phyloP scores from a whole-genome alignment of 2,888 invertebrate species.

The Drosophila falleni region DNA sequence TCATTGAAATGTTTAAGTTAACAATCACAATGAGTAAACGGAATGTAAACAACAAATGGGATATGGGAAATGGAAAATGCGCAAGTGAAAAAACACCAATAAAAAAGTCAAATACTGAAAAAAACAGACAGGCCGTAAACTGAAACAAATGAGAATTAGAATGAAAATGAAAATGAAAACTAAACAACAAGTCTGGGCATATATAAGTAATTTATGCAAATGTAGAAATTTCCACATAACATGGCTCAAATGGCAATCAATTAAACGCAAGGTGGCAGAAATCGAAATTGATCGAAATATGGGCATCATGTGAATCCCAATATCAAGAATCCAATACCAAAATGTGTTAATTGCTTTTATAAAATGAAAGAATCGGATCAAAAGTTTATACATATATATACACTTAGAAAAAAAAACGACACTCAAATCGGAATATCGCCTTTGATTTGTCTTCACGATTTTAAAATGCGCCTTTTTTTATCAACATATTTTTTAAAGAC shows the following conservation, averaged over 20 bases:
- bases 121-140: constrained; percentile 44
- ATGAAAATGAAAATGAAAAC: background rate
- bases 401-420: too few relatives aligned
- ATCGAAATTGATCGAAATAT: constrained; percentile 50
- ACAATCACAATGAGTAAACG: constrained; percentile 41
- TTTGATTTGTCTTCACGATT: too few relatives aligned
- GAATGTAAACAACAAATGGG: constrained; percentile 45
- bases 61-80: constrained; percentile 73
- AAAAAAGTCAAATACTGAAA: constrained; percentile 66
- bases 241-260: constrained; percentile 51
- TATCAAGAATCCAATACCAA: constrained; percentile 16
- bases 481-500: too few relatives aligned
- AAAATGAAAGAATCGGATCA: constrained; percentile 4
- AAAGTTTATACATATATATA: background rate
- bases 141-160: constrained; percentile 21
- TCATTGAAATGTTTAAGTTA: constrained; percentile 59
- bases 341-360: constrained; percentile 64
- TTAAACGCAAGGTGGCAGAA: constrained; percentile 61
- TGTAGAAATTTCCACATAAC: constrained; percentile 52
- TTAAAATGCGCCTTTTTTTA: too few relatives aligned
- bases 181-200: constrained; percentile 47
- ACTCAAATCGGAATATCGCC: background rate
- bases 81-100: constrained; percentile 71
- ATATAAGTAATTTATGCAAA: constrained; percentile 64
- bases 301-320: constrained; percentile 43